Percentiles rank a stretch among this genome's conserved stretches.
phyloP scores from a whole-genome alignment of 1,140 invertebrate species.

The Pseudomyrmex dendroicus region DNA sequence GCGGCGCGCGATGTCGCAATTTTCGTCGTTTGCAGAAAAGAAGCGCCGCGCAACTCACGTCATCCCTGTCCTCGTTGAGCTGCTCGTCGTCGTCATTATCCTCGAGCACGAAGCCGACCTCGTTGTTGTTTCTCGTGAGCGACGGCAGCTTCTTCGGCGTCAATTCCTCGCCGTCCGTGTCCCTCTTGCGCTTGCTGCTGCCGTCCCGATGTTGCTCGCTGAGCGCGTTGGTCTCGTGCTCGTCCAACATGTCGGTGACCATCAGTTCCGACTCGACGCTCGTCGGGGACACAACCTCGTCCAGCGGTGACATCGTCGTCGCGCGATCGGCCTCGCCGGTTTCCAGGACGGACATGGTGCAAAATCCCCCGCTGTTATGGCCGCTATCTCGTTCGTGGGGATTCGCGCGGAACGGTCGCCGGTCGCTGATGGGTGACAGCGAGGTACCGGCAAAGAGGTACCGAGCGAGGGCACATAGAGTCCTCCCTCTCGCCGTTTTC shows the following conservation, averaged over 20 bases:
- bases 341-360: slow-evolving; percentile 79
- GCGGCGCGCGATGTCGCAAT: too few relatives aligned
- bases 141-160: slow-evolving; percentile 84
- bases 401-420: slow-evolving; percentile 37
- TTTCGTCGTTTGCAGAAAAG: not conserved
- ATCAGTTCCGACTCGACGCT: slow-evolving; percentile 82
- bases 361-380: not conserved
- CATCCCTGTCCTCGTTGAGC: slow-evolving; percentile 82
- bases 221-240: slow-evolving; percentile 74
- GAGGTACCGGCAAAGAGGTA: slow-evolving; percentile 33
- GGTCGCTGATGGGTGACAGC: slow-evolving; percentile 41
- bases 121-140: slow-evolving; percentile 85
- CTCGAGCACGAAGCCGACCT: slow-evolving; percentile 87
- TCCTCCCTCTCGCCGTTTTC: not conserved
- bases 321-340: slow-evolving; percentile 75
- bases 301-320: slow-evolving; percentile 81
- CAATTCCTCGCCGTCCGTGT: slow-evolving; percentile 82
- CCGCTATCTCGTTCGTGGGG: slow-evolving; percentile 50
- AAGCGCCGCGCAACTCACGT: slow-evolving; percentile 81
- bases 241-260: slow-evolving; percentile 82
- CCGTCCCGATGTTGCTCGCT: slow-evolving; percentile 65
- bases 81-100: slow-evolving; percentile 83
- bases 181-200: slow-evolving; percentile 76
- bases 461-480: slow-evolving; percentile 64
- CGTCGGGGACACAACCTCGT: slow-evolving; percentile 81